Conservation (phyloP, 2,797 vertebrate genomes). For the Rhinogobio ventralis region DNA sequence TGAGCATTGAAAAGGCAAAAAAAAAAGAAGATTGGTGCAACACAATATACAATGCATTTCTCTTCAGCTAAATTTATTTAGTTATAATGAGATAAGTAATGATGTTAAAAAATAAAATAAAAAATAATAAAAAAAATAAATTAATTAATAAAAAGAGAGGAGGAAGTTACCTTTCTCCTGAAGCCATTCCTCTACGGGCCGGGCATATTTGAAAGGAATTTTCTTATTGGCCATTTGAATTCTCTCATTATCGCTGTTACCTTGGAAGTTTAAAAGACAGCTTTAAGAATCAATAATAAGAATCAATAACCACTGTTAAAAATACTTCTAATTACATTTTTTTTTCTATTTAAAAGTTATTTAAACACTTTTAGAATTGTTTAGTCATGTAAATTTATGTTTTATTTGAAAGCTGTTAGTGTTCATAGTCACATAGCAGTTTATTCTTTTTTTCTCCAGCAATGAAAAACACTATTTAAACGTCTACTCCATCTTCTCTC, state of each 20-base stretch:
- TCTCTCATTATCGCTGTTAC: conserved; percentile 98
- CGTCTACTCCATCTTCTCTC: conserved; percentile 38
- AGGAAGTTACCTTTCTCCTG: conserved; percentile 97
- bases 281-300: conserved; percentile 81
- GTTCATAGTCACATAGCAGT: conserved; percentile 9
- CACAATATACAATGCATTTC: conserved; percentile 13
- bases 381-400: conserved; percentile 60
- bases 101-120: neutral
- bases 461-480: conserved; percentile 45
- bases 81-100: neutral
- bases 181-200: conserved; percentile 97
- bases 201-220: conserved; percentile 98
- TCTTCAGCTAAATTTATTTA: neutral
- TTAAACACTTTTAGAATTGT: conserved; percentile 60
- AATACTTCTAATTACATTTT: conserved; percentile 38
- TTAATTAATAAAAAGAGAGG: conserved; percentile 73
- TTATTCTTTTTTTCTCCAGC: conserved; percentile 19
- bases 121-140: conserved; percentile 69
- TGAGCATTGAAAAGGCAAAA: conserved; percentile 24
- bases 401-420: conserved; percentile 44
- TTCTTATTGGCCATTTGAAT: conserved; percentile 99
- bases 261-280: conserved; percentile 98
- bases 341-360: conserved; percentile 55
- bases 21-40: neutral
- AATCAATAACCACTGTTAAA: conserved; percentile 38